Base-by-base conservation (phyloP, 23 tunicate genomes). In the Halocynthia roretzi region DNA sequence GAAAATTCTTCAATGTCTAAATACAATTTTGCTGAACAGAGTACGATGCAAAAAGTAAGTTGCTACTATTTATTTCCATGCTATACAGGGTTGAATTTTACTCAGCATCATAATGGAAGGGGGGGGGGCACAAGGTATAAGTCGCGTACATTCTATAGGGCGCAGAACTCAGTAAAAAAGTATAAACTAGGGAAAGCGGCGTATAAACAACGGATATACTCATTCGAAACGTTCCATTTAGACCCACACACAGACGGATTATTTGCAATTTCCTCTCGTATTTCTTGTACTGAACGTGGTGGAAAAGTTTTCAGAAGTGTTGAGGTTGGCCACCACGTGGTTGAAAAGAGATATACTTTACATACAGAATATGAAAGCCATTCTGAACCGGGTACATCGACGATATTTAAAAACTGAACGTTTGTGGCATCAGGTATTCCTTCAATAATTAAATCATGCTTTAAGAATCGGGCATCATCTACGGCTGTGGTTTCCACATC, bases 341-440 rank as follows among this genome's bases (percentile, higher is more conserved):
- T 50, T 90, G 58, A 90, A 90, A 50, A 66, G 81, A 21, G 97
- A 90, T 64, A 53, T 80, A 15, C 19, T 85, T 56, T 85, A 81
- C 81, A 83, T 87, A 50, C 90, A 90, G 71, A 85, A 85, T 76
- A 77, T 90, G 6, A 90, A 81, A 54, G 76, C 82, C 23, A 90
- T 81, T n/a, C 57, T 85, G 49, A 76, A 75, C 50, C 75, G 97
- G 58, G 86, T 84, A 18, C 90, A 90, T 70, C 51, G 97, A 52
- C 58, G 97, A 48, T 90, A 67, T 62, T 50, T 84, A 61, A 90
- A 90, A 71, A 90, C 90, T 44, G 85, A 90, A 69, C 76, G 86
- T 63, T 53, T 80, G 51, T 90, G 90, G 90, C 83, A 83, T 81
- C 86, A 90, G 83, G 97, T 84, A 77, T 44, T 54, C 17, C 17